These are phyloP conservation scores for Brachylomia viminalis DNA, from an alignment of 2,888 invertebrate genomes.

Conservation along the genomic window DNA sequence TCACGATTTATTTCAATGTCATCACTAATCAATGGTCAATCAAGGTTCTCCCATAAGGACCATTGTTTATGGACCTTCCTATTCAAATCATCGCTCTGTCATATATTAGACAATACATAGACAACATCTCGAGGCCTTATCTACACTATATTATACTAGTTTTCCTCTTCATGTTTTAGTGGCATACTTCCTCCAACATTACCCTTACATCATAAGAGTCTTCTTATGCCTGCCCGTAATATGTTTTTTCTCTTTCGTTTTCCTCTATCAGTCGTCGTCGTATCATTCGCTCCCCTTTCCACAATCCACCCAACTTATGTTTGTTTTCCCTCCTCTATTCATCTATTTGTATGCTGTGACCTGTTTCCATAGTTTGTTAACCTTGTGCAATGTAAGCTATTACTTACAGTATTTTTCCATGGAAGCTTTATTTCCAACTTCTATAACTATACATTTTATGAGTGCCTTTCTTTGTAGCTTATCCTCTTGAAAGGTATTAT, in stretches of 20 bases:
- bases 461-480: conserved; percentile 7
- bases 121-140: not conserved
- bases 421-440: conserved; percentile 7
- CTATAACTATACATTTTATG: conserved; percentile 16
- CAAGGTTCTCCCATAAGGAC: conserved; percentile 14
- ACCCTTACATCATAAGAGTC: not conserved
- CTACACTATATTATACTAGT: not conserved
- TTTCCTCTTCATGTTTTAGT: conserved; percentile 16
- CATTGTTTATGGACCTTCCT: conserved; percentile 19
- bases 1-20: conserved; percentile 2
- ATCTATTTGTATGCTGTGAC: not conserved
- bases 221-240: not conserved
- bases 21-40: not conserved
- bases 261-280: not conserved
- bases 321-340: not conserved
- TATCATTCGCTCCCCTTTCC: not conserved
- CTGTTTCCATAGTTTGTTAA: not conserved
- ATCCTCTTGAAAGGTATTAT: conserved; percentile 24
- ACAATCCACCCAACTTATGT: not conserved
- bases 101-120: not conserved
- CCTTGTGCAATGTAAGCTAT: not conserved
- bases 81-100: not conserved
- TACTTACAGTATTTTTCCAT: conserved; percentile 1
- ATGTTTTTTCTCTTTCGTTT: not conserved
- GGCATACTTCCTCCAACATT: not conserved